Evolutionary conservation across 2,888 invertebrate genomes (phyloP).

Genomic region (Drosophila bunnanda): DNA sequence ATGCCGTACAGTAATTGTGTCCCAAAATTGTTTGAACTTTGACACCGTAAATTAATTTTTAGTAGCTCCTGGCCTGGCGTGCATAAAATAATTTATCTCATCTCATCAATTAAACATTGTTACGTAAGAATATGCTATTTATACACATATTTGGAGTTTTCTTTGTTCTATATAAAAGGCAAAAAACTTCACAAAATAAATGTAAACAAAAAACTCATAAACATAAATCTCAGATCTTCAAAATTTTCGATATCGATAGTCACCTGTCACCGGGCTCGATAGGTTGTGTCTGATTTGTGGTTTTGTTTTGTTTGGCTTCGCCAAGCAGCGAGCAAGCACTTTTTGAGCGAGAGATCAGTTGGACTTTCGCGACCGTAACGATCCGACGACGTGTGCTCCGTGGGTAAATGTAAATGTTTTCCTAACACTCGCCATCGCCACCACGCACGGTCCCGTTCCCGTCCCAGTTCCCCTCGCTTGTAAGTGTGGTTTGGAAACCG

Average conservation of each 20-base stretch:
- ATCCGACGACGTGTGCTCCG: constrained; percentile 22
- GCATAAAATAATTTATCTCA: too few species aligned
- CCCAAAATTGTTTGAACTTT: too few species aligned
- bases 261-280: constrained; percentile 13
- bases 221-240: neutral
- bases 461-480: constrained; percentile 5
- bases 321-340: constrained; percentile 16
- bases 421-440: constrained; percentile 16
- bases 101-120: too few species aligned
- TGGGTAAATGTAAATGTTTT: constrained; percentile 23
- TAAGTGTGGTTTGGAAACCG: constrained; percentile 25
- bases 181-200: too few species aligned
- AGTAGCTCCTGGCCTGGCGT: too few species aligned
- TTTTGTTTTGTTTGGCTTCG: constrained; percentile 21
- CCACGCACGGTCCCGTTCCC: constrained; percentile 12
- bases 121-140: too few species aligned
- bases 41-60: too few species aligned
- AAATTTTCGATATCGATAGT: constrained; percentile 3
- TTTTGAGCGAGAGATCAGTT: constrained; percentile 58
- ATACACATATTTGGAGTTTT: too few species aligned
- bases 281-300: constrained; percentile 11
- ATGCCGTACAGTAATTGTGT: too few species aligned
- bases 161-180: too few species aligned
- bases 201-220: too few species aligned
- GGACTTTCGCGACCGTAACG: constrained; percentile 41